Evolutionary conservation across 2,797 vertebrate species (phyloP).

Genomic region (Malacoctenus gilli): DNA sequence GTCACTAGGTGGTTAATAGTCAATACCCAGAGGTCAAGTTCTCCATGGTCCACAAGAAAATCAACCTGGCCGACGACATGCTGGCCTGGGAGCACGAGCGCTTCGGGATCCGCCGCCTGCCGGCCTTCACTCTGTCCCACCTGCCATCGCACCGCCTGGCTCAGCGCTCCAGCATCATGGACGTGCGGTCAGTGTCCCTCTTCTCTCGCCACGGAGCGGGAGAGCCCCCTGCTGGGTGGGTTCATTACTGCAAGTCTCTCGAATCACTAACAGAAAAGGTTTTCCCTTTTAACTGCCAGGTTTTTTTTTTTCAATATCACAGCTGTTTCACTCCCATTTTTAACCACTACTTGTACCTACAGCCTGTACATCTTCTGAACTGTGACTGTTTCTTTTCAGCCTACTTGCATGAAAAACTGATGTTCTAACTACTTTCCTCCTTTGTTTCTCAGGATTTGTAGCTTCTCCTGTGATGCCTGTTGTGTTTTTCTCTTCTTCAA

Average conservation of each 20-base stretch:
- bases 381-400: slow-evolving; percentile 10
- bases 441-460: background rate
- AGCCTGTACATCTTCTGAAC: background rate
- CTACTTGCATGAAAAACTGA: slow-evolving; percentile 1
- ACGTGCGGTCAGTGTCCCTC: slow-evolving; percentile 89
- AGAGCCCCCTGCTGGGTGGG: slow-evolving; percentile 83
- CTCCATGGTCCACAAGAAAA: slow-evolving; percentile 99
- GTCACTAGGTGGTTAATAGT: slow-evolving; percentile 82
- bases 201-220: slow-evolving; percentile 79
- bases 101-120: slow-evolving; percentile 95
- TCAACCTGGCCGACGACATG: slow-evolving; percentile 96
- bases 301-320: too few species aligned
- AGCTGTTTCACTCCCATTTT: too few species aligned
- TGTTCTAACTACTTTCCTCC: background rate
- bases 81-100: slow-evolving; percentile 98
- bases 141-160: slow-evolving; percentile 92
- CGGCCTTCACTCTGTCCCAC: slow-evolving; percentile 94
- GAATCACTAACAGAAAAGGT: slow-evolving; percentile 24
- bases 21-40: slow-evolving; percentile 94
- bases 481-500: slow-evolving; percentile 23
- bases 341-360: too few species aligned
- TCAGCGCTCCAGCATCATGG: slow-evolving; percentile 95
- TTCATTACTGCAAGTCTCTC: slow-evolving; percentile 72
- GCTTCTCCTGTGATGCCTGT: background rate
- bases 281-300: slow-evolving; percentile 3